Conservation (phyloP, 2,888 invertebrate species). For the Leptura quadrifasciata region DNA sequence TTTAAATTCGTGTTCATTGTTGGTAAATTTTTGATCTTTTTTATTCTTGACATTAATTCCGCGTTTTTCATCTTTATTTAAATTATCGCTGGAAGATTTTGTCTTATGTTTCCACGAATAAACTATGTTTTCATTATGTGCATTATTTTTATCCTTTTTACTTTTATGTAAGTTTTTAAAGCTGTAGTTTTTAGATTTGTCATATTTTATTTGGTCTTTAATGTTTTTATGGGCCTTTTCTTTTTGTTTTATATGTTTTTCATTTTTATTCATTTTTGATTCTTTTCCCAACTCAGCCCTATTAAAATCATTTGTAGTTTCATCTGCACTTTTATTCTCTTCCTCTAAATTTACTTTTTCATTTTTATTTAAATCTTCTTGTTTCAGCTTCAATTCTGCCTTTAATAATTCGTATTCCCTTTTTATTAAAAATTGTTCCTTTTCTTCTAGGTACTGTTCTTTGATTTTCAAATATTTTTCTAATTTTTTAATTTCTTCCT, state of each 20-base stretch:
- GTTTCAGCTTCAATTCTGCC: neutral
- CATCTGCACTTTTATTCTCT: neutral
- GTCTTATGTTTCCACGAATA: neutral
- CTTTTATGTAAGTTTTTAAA: neutral
- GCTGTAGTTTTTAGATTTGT: neutral
- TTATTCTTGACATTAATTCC: neutral
- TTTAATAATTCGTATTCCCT: conserved; percentile 40
- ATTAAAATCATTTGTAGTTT: neutral
- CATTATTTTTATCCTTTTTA: neutral
- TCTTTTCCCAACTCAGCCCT: neutral
- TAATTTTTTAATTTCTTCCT: conserved; percentile 28
- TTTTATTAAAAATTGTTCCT: conserved; percentile 44
- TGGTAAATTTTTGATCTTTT: neutral
- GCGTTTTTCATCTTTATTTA: neutral
- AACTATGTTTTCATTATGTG: neutral
- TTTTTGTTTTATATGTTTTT: neutral
- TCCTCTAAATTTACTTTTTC: neutral
- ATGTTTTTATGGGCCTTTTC: neutral
- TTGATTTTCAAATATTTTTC: conserved; percentile 43
- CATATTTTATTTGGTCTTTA: neutral
- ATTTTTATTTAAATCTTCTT: neutral
- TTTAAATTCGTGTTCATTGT: neutral
- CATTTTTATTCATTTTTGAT: neutral
- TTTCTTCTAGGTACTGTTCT: conserved; percentile 41
- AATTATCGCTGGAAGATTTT: neutral